phyloP scores from a whole-genome alignment of 64 coral and sea anemone genomes.

The Montipora sp. region DNA sequence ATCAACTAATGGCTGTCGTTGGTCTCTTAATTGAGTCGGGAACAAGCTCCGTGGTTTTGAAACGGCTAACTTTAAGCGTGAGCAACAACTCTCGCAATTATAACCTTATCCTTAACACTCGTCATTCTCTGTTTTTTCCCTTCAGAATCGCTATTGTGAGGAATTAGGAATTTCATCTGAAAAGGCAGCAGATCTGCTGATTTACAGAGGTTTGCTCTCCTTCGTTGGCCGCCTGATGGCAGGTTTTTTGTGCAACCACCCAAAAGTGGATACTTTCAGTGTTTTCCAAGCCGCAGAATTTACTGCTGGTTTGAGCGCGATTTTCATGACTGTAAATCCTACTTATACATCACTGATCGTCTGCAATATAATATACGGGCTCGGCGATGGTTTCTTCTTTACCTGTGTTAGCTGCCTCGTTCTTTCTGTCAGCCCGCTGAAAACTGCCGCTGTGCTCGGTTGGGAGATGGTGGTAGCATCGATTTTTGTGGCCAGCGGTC shows the following conservation, averaged over 20 bases:
- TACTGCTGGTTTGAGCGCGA: background rate
- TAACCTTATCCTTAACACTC: too few relatives aligned
- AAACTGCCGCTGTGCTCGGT: background rate
- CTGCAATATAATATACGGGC: constrained; percentile 19
- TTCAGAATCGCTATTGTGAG: constrained; percentile 60
- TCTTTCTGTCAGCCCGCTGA: background rate
- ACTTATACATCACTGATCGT: background rate
- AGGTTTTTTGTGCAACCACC: constrained; percentile 33
- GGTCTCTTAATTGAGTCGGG: too few relatives aligned
- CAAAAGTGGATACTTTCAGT: constrained; percentile 16
- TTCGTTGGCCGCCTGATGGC: constrained; percentile 26
- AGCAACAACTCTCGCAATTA: too few relatives aligned
- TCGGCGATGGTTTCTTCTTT: constrained; percentile 18
- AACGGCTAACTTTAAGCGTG: too few relatives aligned
- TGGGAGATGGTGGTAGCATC: constrained; percentile 5
- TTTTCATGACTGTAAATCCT: background rate
- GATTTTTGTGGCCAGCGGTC: background rate
- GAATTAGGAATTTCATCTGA: constrained; percentile 52
- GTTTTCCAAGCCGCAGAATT: constrained; percentile 26
- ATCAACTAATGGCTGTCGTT: too few relatives aligned
- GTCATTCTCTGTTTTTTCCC: background rate
- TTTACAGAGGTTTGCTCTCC: constrained; percentile 44
- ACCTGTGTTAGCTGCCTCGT: background rate
- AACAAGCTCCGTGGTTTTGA: too few relatives aligned
- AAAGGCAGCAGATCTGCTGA: constrained; percentile 28